phyloP scores from a whole-genome alignment of 2,888 invertebrate species.

The Alviniconcha strummeri region DNA sequence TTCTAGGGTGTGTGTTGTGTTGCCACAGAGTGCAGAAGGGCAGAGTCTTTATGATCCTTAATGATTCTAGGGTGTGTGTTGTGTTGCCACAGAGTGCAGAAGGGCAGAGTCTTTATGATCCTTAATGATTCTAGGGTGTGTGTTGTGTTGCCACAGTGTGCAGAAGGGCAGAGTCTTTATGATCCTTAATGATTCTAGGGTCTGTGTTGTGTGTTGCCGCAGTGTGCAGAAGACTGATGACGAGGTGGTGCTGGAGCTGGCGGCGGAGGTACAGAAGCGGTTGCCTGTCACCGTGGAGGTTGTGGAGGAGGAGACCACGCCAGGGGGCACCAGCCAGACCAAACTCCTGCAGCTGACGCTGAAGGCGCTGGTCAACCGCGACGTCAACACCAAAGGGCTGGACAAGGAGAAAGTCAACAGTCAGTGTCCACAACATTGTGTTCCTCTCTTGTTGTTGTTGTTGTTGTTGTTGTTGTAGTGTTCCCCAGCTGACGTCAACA shows the following conservation, averaged over 20 bases:
- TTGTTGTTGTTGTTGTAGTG: too few species aligned
- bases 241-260: conserved; percentile 84
- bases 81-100: too few species aligned
- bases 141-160: too few species aligned
- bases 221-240: conserved; percentile 81
- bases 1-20: too few species aligned
- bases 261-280: conserved; percentile 80
- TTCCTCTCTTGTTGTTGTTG: neutral
- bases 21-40: too few species aligned
- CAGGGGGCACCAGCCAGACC: conserved; percentile 6
- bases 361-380: conserved; percentile 39
- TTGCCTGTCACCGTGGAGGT: conserved; percentile 63
- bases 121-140: too few species aligned
- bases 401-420: conserved; percentile 59
- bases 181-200: too few species aligned
- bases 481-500: conserved; percentile 35
- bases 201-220: neutral
- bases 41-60: too few species aligned
- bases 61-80: too few species aligned
- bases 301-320: conserved; percentile 21
- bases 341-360: conserved; percentile 33
- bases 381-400: conserved; percentile 42
- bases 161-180: too few species aligned
- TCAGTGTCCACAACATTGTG: conserved; percentile 36
- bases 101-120: too few species aligned